Base-by-base conservation (phyloP, 2,113 vertebrate genomes). In the Cyprinus carpio region DNA sequence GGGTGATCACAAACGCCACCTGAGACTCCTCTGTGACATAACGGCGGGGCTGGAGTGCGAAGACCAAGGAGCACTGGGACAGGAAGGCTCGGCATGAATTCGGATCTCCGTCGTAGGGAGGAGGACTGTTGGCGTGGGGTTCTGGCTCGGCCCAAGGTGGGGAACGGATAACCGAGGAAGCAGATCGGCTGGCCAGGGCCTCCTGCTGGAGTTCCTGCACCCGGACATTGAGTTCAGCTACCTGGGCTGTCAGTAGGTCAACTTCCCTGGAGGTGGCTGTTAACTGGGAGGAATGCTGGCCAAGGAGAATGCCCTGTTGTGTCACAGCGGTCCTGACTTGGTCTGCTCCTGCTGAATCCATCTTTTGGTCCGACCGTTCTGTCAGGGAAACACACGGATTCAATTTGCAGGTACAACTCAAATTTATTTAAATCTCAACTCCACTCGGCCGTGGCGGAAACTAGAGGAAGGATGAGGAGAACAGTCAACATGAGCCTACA, bases 81-180 rank as follows among this genome's bases (percentile, higher is more conserved):
- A 74, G 4, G 23, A 74, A 46, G 0, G 23, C 20, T 2, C 11
- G 2, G 3, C 11, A 74, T 1, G 23, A 46, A 2, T 43, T 25
- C 2, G 71, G 71, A 2, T 74, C 23, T 3, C 71, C 23, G 0
- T n/a, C 23, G 2, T 43, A 46, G 23, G 20, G 16, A 0, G 23
- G 23, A 0, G 11, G 71, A 23, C 4, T n/a, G 10, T 25, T 74
- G 4, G 37, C 23, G 12, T 25, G 37, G 23, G 71, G 71, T 25
- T 74, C 71, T 5, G 23, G 71, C 12, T 37, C 67, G 4, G 23
- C 23, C 23, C n/a, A 8, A 60, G 8, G 56, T 23, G 8, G 23
- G n/a, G 23, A n/a, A n/a, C 4, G 0, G 23, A 2, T 7, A 1
- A 9, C 7, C n/a, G n/a, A n/a, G 8, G 4, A 20, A n/a, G 8